Percentiles rank a stretch among this genome's conserved stretches.
These are phyloP conservation scores for Caenorhabditis latens DNA, from an alignment of 1,140 invertebrate genomes.

Conservation along the genomic window DNA sequence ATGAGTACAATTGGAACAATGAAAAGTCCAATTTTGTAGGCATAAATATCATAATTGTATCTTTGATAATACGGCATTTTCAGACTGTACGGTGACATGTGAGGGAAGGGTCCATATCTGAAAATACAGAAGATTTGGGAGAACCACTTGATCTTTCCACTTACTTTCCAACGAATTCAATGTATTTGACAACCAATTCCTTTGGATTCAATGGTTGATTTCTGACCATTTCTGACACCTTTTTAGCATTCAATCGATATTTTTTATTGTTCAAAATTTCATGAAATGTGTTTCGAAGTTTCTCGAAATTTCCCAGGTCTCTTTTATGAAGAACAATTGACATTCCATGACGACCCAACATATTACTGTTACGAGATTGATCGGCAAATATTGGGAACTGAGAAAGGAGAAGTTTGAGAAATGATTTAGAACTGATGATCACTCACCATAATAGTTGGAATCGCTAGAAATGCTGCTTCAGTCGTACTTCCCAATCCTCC, in stretches of 20 bases:
- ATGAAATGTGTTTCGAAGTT: conserved; percentile 38
- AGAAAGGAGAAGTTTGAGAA: neutral
- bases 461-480: conserved; percentile 68
- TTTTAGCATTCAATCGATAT: conserved; percentile 16
- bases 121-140: neutral
- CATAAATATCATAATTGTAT: conserved; percentile 40
- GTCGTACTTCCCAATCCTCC: conserved; percentile 69
- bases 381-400: conserved; percentile 69
- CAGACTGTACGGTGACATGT: conserved; percentile 8
- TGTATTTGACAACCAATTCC: conserved; percentile 34
- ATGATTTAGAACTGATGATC: neutral
- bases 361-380: conserved; percentile 66
- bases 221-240: conserved; percentile 42
- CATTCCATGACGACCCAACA: conserved; percentile 62
- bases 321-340: conserved; percentile 60
- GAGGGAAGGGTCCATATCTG: conserved; percentile 31
- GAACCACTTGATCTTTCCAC: neutral
- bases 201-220: conserved; percentile 33
- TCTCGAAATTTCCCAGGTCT: conserved; percentile 38
- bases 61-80: conserved; percentile 8
- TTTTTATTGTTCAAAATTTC: conserved; percentile 58
- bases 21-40: neutral
- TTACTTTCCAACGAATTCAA: conserved; percentile 50
- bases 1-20: neutral
- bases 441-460: conserved; percentile 68